phyloP scores from a whole-genome alignment of 2,888 invertebrate genomes.

The Andrena bucephala region DNA sequence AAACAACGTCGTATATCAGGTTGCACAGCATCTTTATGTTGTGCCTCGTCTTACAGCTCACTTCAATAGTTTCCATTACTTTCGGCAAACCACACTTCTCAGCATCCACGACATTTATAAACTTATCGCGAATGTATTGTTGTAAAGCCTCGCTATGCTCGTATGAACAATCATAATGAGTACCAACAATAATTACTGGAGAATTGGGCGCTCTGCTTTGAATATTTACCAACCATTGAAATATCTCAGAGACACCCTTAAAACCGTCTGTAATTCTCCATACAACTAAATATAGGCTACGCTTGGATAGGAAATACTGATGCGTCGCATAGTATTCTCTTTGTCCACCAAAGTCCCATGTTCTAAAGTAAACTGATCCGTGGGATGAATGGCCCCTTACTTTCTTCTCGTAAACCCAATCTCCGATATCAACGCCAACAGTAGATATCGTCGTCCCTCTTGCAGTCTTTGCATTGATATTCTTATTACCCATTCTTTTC shows the following conservation, averaged over 20 bases:
- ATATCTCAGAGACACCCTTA: conserved; percentile 95
- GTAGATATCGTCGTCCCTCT: conserved; percentile 95
- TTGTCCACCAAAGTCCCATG: conserved; percentile 99
- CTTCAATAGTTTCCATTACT: conserved; percentile 96
- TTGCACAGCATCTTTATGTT: conserved; percentile 96
- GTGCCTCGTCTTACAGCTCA: conserved; percentile 94
- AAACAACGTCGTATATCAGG: conserved; percentile 96
- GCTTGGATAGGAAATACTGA: conserved; percentile 98
- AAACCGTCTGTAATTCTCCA: conserved; percentile 97
- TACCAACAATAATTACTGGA: conserved; percentile 98
- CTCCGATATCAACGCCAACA: conserved; percentile 98
- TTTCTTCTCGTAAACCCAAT: conserved; percentile 96
- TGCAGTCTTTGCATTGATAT: conserved; percentile 90
- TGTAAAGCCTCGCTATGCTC: conserved; percentile 93
- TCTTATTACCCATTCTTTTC: conserved; percentile 96
- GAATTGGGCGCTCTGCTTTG: conserved; percentile 98
- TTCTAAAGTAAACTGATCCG: conserved; percentile 95
- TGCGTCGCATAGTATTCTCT: conserved; percentile 99
- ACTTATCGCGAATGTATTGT: conserved; percentile 93
- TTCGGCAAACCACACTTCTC: conserved; percentile 98
- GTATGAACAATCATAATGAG: conserved; percentile 95
- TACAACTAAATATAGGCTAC: conserved; percentile 97
- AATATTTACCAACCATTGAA: conserved; percentile 98
- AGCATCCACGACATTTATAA: conserved; percentile 97
- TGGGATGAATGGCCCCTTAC: conserved; percentile 90